A percentile compares a stretch with the other conserved stretches of the same genome.
These are phyloP conservation scores for Lithodes maja DNA, from an alignment of 2,888 invertebrate genomes.

Conservation along the genomic window DNA sequence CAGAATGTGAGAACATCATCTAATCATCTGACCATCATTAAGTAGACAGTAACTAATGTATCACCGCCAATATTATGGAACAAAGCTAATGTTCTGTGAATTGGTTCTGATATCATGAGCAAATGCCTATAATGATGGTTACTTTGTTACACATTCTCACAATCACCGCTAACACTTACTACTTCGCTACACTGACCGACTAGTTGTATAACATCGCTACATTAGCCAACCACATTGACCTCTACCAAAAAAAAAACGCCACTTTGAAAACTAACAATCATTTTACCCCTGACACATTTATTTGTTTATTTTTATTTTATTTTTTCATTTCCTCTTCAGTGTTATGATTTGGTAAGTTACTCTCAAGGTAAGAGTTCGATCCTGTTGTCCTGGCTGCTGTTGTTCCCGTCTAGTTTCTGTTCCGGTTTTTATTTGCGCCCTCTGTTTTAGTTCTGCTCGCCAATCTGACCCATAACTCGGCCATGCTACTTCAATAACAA, in stretches of 20 bases:
- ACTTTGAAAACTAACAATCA: slow-evolving; percentile 57
- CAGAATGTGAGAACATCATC: too few species aligned
- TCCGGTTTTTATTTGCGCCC: slow-evolving; percentile 26
- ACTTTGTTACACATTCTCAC: slow-evolving; percentile 12
- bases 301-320: slow-evolving; percentile 41
- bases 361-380: slow-evolving; percentile 58
- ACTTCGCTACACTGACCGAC: slow-evolving; percentile 56
- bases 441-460: slow-evolving; percentile 34
- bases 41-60: too few species aligned
- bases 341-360: slow-evolving; percentile 65
- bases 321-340: slow-evolving; percentile 57
- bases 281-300: slow-evolving; percentile 34
- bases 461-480: slow-evolving; percentile 3
- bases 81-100: too few species aligned
- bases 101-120: too few species aligned
- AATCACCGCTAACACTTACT: slow-evolving; percentile 36
- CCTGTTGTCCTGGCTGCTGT: slow-evolving; percentile 30
- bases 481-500: slow-evolving; percentile 15
- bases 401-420: slow-evolving; percentile 3
- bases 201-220: slow-evolving; percentile 42
- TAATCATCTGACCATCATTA: too few species aligned
- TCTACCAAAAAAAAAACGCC: slow-evolving; percentile 36
- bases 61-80: too few species aligned
- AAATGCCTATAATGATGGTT: too few species aligned
- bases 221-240: slow-evolving; percentile 38